Evolutionary conservation across 2,113 vertebrate species (phyloP), one percentile per base, ranked within the genome.

Genomic region (Limnothrissa miodon): DNA sequence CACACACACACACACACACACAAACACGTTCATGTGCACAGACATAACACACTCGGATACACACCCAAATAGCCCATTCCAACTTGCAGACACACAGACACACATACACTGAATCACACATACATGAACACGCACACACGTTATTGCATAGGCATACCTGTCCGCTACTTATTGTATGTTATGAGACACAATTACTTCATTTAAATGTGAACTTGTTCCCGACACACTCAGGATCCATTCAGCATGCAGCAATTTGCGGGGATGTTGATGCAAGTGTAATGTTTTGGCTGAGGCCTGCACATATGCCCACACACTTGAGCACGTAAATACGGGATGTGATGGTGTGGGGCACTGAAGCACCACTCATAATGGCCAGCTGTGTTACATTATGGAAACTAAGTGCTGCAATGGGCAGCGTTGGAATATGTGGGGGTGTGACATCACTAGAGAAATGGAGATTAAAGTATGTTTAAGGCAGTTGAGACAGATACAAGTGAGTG

Each of bases 61-160:
- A 88, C 82, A 45, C 25, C 11, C 53, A 85, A 59, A 83, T 59
- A 84, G 78, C 82, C 78, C 83, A 83, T 11, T 48, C 45, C 42
- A 48, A 79, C 23, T 62, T 79, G 66, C 78, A 84, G 1, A 46
- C 39, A 82, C 48, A 56, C n/a, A n/a, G n/a, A 70, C 78, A 80
- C 42, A 70, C 53, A 78, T 33, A 42, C 5, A 17, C 42, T 42
- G 42, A 42, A 42, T 42, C 42, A 42, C 42, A 42, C 6, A n/a
- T n/a, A n/a, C n/a, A n/a, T n/a, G n/a, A n/a, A n/a, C n/a, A n/a
- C n/a, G n/a, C n/a, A 48, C 29, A 74, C 23, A 42, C 33, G 78
- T 74, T 33, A 4, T 15, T 21, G 45, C 51, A 82, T 21, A 56
- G 19, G 51, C 23, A 56, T 56, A 56, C 21, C 51, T 56, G 19